These are phyloP conservation scores for Rousettus madagascariensis DNA, from an alignment of 2,797 vertebrate genomes.

Conservation along the genomic window DNA sequence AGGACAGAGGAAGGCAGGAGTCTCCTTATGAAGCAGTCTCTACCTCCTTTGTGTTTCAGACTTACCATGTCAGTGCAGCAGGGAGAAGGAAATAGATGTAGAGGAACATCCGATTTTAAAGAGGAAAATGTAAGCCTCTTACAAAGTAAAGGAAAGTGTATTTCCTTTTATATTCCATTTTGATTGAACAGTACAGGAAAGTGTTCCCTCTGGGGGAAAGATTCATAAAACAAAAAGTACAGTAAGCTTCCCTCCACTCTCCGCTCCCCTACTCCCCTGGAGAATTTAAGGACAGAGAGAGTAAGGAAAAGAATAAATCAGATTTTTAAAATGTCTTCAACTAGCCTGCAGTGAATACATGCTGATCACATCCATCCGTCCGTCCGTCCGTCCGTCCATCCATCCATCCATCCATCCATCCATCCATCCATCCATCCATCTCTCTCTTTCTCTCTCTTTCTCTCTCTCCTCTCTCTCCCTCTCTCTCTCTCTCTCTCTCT, in stretches of 20 bases:
- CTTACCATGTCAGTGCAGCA: not conserved
- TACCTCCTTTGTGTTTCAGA: not conserved
- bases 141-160: not conserved
- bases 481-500: no score
- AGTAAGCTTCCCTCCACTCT: not conserved
- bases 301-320: slow-evolving; percentile 24
- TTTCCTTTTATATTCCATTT: slow-evolving; percentile 30
- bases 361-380: not conserved
- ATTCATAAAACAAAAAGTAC: slow-evolving; percentile 17
- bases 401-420: no score
- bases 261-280: not conserved
- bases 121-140: not conserved
- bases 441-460: no score
- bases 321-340: slow-evolving; percentile 18
- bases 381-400: no score
- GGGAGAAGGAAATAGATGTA: not conserved
- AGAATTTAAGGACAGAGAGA: slow-evolving; percentile 11
- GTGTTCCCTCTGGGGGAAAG: not conserved
- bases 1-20: not conserved
- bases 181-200: slow-evolving; percentile 28
- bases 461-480: no score
- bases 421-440: no score
- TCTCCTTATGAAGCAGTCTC: not conserved
- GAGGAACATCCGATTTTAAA: not conserved
- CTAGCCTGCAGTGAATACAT: not conserved